Percentiles rank a stretch among this genome's conserved stretches.
Evolutionary conservation across 92 coral and sea anemone genomes (phyloP).

Genomic region (Ricordea florida): DNA sequence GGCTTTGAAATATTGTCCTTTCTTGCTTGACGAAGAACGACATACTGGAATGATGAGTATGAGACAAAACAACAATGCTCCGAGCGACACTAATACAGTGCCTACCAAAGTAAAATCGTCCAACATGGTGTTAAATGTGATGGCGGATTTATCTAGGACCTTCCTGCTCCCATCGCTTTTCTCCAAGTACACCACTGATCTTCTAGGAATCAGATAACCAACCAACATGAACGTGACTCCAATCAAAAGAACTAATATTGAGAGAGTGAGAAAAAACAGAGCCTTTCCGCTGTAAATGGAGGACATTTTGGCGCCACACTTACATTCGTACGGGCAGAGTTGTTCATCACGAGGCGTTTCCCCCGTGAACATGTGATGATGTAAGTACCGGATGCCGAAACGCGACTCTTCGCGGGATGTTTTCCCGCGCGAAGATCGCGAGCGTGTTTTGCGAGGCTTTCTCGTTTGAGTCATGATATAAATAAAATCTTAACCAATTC

Average conservation of each 20-base stretch:
- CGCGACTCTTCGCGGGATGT: constrained; percentile 65
- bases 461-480: constrained; percentile 15
- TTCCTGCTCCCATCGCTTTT: constrained; percentile 77
- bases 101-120: constrained; percentile 93
- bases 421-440: constrained; percentile 83
- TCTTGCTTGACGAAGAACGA: constrained; percentile 56
- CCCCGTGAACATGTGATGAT: constrained; percentile 95
- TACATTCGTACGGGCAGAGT: constrained; percentile 81
- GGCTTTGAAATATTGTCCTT: constrained; percentile 76
- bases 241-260: constrained; percentile 73
- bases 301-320: constrained; percentile 82
- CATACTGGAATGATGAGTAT: constrained; percentile 87
- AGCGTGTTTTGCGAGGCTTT: constrained; percentile 69
- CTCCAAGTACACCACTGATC: constrained; percentile 82
- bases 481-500: too few relatives aligned
- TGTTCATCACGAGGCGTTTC: constrained; percentile 77
- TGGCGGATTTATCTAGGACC: constrained; percentile 76
- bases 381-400: constrained; percentile 97
- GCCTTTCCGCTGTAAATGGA: constrained; percentile 83
- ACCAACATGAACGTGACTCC: constrained; percentile 94
- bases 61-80: constrained; percentile 78
- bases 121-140: constrained; percentile 84
- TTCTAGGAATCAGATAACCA: constrained; percentile 86
- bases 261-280: constrained; percentile 62
- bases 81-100: constrained; percentile 79